A percentile compares a stretch with the other conserved stretches of the same genome.
Evolutionary conservation across 2,888 invertebrate genomes (phyloP).

Genomic region (Thalpophila matura): DNA sequence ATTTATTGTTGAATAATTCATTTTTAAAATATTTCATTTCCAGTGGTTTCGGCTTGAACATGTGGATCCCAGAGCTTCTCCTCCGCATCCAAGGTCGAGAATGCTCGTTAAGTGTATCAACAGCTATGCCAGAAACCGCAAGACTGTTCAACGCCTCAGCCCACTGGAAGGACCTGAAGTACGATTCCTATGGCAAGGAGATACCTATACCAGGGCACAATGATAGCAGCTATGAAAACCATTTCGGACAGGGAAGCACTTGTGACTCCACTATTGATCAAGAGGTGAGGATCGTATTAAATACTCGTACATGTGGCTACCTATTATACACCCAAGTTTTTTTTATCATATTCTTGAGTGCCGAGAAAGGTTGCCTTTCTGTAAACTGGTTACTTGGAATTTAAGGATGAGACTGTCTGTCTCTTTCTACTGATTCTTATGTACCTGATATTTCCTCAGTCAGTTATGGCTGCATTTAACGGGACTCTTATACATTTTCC

Average conservation of each 20-base stretch:
- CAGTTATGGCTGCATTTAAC: neutral
- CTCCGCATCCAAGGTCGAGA: slow-evolving; percentile 87
- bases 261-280: slow-evolving; percentile 80
- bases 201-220: slow-evolving; percentile 68
- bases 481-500: slow-evolving; percentile 27
- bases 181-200: slow-evolving; percentile 77
- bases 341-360: no score
- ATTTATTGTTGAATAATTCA: no score
- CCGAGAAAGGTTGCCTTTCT: no score
- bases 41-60: slow-evolving; percentile 93
- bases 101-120: slow-evolving; percentile 78
- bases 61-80: slow-evolving; percentile 95
- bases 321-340: no score
- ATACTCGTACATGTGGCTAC: no score
- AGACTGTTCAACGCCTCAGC: slow-evolving; percentile 73
- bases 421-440: neutral
- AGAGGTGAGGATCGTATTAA: slow-evolving; percentile 70
- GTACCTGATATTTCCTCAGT: neutral
- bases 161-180: slow-evolving; percentile 84
- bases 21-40: slow-evolving; percentile 51
- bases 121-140: slow-evolving; percentile 74
- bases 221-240: slow-evolving; percentile 58
- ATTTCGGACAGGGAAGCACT: slow-evolving; percentile 59
- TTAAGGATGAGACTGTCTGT: no score
- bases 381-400: no score